Percentiles rank a stretch among this genome's conserved stretches.
These are phyloP conservation scores for Ciona savignyi DNA, from an alignment of 23 tunicate species.

Conservation along the genomic window DNA sequence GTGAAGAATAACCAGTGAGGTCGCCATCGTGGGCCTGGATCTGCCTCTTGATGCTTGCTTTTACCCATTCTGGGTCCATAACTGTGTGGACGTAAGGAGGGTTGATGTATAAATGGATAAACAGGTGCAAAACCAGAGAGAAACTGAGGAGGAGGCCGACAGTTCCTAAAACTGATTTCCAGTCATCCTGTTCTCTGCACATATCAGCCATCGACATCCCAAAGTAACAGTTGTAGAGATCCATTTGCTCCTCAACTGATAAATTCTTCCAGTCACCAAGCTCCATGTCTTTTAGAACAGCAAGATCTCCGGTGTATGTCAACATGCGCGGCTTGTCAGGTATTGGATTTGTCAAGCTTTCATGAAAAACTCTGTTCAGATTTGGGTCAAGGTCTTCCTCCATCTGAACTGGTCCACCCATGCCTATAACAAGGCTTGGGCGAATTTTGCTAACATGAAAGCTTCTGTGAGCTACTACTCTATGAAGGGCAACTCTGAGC, in stretches of 20 bases:
- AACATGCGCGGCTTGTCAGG: slow-evolving; percentile 53
- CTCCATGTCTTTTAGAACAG: slow-evolving; percentile 74
- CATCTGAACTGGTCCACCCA: slow-evolving; percentile 3
- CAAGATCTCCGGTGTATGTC: slow-evolving; percentile 43
- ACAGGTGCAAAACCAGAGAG: slow-evolving; percentile 12
- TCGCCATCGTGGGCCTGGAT: slow-evolving; percentile 41
- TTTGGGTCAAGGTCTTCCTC: slow-evolving; percentile 44
- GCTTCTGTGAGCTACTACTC: background rate
- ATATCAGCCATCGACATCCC: slow-evolving; percentile 86
- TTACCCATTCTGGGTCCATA: slow-evolving; percentile 47
- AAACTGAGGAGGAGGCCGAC: slow-evolving; percentile 15
- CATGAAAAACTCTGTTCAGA: slow-evolving; percentile 44
- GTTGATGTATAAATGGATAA: slow-evolving; percentile 26
- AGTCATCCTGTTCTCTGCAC: slow-evolving; percentile 46
- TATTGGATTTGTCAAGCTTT: slow-evolving; percentile 59
- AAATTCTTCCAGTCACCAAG: slow-evolving; percentile 69
- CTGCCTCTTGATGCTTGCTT: slow-evolving; percentile 40
- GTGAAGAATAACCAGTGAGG: slow-evolving; percentile 72
- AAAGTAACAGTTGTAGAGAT: slow-evolving; percentile 76
- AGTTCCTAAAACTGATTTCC: slow-evolving; percentile 51
- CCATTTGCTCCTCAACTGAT: slow-evolving; percentile 65
- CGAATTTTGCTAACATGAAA: background rate
- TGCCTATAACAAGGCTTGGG: background rate
- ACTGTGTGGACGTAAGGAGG: slow-evolving; percentile 31
- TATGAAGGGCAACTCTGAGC: background rate